Base-by-base conservation (phyloP, 2,888 invertebrate species). In the Aspidiotus destructor region DNA sequence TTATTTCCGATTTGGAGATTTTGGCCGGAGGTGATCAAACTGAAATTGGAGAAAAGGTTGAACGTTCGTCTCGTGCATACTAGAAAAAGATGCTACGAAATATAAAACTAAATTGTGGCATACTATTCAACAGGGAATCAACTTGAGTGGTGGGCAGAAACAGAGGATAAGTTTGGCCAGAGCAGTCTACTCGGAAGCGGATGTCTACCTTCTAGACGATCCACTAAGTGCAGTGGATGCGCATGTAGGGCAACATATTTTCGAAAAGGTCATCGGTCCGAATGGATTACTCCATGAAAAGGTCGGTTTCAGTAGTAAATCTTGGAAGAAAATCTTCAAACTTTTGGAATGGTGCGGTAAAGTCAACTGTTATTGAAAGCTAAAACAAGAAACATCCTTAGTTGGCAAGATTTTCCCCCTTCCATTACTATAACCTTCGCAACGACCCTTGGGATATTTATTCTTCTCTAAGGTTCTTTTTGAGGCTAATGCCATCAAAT, bases 151-250 rank as follows among this genome's bases (percentile, higher is more conserved):
- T 15, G 95, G 95, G 7, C 95, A 91, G 77, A 95, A 90, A 78
- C 94, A 89, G 78, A 82, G 95, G 73, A 91, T 96, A 48, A 92
- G 92, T 69, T 80, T 96, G 71, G 95, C 96, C 0, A 83, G 96
- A 73, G 93, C 95, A 1, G 92, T 94, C 1, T 96, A 95, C 78
- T 85, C 84, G 74, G 85, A 92, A 77, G 84, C 89, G 0, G 94
- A 95, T 75, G 82, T 94, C 71, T 96, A 94, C 78, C 86, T 95
- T 75, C 80, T 99, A 74, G 98, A 99, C 76, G 98, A 99, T 82
- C 97, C 98, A 2, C 80, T 91, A 9, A 81, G 82, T 72, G 85
- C 85, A 11, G 84, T 86, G 1, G 85, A 86, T 75, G 78, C 82
- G 7, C 85, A 85, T 73, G 85, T 85, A 44, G 85, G 85, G 7